These are phyloP conservation scores for Chrosomus eos DNA, from an alignment of 2,797 vertebrate species.

Conservation along the genomic window DNA sequence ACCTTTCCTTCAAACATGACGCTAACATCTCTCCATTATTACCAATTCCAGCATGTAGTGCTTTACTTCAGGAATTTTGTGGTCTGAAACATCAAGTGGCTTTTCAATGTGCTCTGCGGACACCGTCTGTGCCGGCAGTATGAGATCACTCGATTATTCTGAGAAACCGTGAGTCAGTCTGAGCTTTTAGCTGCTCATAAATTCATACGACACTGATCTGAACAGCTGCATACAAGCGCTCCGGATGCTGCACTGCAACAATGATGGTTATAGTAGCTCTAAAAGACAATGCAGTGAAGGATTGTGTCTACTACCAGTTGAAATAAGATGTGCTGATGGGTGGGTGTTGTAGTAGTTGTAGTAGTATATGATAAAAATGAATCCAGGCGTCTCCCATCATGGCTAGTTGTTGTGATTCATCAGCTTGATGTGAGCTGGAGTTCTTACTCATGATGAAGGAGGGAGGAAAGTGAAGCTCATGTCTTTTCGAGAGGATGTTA, in stretches of 20 bases:
- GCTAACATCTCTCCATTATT: slow-evolving; percentile 9
- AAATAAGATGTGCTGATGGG: slow-evolving; percentile 25
- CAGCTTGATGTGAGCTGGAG: slow-evolving; percentile 2
- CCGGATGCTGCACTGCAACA: not conserved
- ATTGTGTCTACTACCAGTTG: slow-evolving; percentile 3
- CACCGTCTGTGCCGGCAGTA: not conserved
- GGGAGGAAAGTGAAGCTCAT: slow-evolving; percentile 13
- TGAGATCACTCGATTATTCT: slow-evolving; percentile 20
- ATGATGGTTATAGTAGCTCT: not conserved
- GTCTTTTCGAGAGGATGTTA: not conserved
- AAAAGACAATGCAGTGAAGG: not conserved
- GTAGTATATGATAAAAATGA: slow-evolving; percentile 40
- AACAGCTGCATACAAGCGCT: not conserved
- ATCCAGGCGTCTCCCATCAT: slow-evolving; percentile 5
- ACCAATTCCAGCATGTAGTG: not conserved
- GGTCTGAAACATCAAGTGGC: slow-evolving; percentile 8
- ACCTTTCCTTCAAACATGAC: slow-evolving; percentile 18
- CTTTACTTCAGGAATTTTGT: slow-evolving; percentile 1
- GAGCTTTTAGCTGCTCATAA: slow-evolving; percentile 16
- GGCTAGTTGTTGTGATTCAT: slow-evolving; percentile 46
- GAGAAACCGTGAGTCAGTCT: slow-evolving; percentile 31
- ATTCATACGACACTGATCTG: slow-evolving; percentile 15
- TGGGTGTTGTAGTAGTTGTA: not conserved
- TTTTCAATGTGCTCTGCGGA: not conserved
- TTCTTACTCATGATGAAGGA: slow-evolving; percentile 11